Base-by-base conservation (phyloP, 2,888 invertebrate species). In the Drosophila leonis region DNA sequence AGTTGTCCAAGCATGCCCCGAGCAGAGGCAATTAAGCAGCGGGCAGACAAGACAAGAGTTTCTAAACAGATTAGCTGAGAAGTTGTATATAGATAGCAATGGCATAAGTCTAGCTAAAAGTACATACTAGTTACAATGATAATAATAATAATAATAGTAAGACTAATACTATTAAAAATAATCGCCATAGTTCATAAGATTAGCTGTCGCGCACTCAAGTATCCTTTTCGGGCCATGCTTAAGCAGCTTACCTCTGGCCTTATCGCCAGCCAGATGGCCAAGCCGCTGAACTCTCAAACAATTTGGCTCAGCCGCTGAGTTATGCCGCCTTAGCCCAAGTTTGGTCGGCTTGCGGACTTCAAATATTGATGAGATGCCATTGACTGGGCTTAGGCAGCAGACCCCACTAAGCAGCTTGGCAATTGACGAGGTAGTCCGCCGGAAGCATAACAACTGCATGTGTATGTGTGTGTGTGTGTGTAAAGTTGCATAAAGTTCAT, bases 291-390 rank as follows among this genome's bases (percentile, higher is more conserved):
- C 55, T 39, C 44, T 48, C 48, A 56, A 65, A 80, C 75, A 57
- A 80, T 75, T 66, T 62, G 48, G 83, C 78, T 74, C 49, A 82
- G 70, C 59, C 74, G 56, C 66, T 88, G 80, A 88, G 71, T 83
- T 85, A 83, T 83, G 67, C 67, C 77, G 54, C 66, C 86, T 83
- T 88, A 80, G 27, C 55, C 35, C 52, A 31, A 57, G 52, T 67
- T 65, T 20, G 44, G 68, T 39, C 65, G 48, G 62, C 51, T 27
- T 62, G 64, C 42, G 62, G 61, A 63, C 46, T 63, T 61, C 73
- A 39, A 57, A 85, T 72, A 88, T 83, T 88, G 83, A 83, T 82
- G 80, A 69, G 29, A 55, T 69, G 73, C 59, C 70, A 73, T 71
- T 68, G 76, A 65, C 76, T n/a, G 69, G 71, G 83, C 85, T 88